Evolutionary conservation across 1,140 invertebrate genomes (phyloP), one percentile per base, ranked within the genome.

Genomic region (Saccostrea glomerata): DNA sequence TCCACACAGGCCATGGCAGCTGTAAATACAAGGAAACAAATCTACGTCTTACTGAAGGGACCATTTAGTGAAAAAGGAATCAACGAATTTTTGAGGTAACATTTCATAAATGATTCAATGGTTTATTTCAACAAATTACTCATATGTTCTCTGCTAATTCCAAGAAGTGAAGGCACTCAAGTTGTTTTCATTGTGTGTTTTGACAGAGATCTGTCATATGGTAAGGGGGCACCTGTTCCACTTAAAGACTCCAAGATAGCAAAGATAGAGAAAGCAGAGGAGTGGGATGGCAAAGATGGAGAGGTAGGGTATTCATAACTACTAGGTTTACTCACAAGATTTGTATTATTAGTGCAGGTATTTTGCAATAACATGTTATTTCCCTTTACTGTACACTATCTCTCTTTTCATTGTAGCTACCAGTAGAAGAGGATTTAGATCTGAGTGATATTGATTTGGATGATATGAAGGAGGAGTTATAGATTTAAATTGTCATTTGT

Each of bases 251-350:
- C 97, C 5, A 95, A 97, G 92, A 96, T 99, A 93, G 98, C 93
- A 17, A 96, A 97, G 90, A 96, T 99, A 58, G 92, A 95, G 4
- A 95, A 95, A 36, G 96, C 96, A 4, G 97, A 98, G 83, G 95
- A 97, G 0, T 99, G 99, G 99, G 99, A 99, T 94, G 99, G 99
- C 58, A 98, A 99, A 95, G 98, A 99, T 94, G 98, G 97, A 15
- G 97, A 98, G 95, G 94, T 96, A 93, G 89, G 90, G 84, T 47
- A 3, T 47, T 47, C 47, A 47, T 1, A 47, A 5, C 47, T 47
- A 47, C 47, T 47, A 6, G 47, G 5, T 47, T 6, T 47, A 47
- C 47, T 2, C 47, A 2, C 47, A 1, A 47, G 1, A 47, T 47
- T 47, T 47, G 9, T 47, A 47, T 47, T 47, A 47, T 47, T 47